Evolutionary conservation across 2,888 invertebrate genomes (phyloP), one percentile per base, ranked within the genome.

Genomic region (Drosophila lacicola): DNA sequence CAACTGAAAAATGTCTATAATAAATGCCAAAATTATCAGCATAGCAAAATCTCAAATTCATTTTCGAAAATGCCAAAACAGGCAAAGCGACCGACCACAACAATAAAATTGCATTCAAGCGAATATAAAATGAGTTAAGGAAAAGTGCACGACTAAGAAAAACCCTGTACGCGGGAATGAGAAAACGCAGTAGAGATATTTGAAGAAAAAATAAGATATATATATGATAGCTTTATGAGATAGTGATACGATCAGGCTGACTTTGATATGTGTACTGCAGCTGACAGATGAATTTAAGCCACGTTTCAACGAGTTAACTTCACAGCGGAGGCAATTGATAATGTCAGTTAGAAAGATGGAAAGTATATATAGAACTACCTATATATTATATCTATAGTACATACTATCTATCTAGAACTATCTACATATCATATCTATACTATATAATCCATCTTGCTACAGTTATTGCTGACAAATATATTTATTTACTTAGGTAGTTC

Each of bases 71-170:
- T 70, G 69, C 82, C 89, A 83, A 82, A 89, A 80, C 42, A 50
- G 82, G 85, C 82, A 58, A 78, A 13, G 10, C 42, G 50, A 37
- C 19, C 25, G 42, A 42, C 42, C 36, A 36, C 46, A 47, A 50
- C 64, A 67, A 53, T 49, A 47, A 70, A 86, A 60, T 68, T 77
- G 84, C 84, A 85, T 78, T 85, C 89, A 90, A 83, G 84, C 85
- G 90, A 74, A 86, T 53, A 88, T 65, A 44, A 44, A 50, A 54
- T 1, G 6, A 8, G 2, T 1, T 4, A 13, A 1, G 17, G 21
- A 2, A 1, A 13, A 41, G 21, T 19, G 25, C 39, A 13, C 1
- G 14, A 36, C 57, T 45, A 1, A 0, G 5, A 45, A 8, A 39
- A 41, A 55, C 69, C 45, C 54, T 49, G 42, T 39, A 0, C 14